Evolutionary conservation across 1,140 invertebrate species (phyloP), one percentile per base, ranked within the genome.

Genomic region (Luehdorfia chinensis): DNA sequence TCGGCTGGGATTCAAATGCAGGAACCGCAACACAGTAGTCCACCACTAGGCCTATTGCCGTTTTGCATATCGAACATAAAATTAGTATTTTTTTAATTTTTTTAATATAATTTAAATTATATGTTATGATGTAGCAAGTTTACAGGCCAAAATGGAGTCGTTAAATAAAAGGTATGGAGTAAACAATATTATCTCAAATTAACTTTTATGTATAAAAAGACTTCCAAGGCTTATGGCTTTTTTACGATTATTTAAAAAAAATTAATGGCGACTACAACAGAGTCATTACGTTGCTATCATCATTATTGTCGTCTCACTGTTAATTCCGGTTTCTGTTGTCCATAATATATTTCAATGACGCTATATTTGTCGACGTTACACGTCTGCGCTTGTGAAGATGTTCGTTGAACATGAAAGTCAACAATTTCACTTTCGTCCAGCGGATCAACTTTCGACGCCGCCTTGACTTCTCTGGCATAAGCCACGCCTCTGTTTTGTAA

Each of bases 391-490:
- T 30, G 43, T 47, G 51, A 60, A 65, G 56, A 64, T 66, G 60
- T 57, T 63, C 57, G 48, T 31, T 27, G 25, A 60, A 55, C 47
- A 48, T 33, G 55, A 66, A 50, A 62, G 56, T 63, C 34, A 61
- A 57, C 53, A 67, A 50, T 77, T 77, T 79, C 70, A 83, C 75
- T 83, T 79, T 79, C 70, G 50, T 71, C 68, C 44, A 41, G 58
- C 55, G 61, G 14, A 51, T 66, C 60, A 67, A 77, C 66, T 75
- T 72, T 74, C 71, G 52, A 70, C 50, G 23, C 49, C n/a, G n/a
- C n/a, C n/a, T n/a, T n/a, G n/a, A n/a, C n/a, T n/a, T n/a, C n/a
- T n/a, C 61, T 54, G 49, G 57, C 39, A 31, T 50, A 23, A 39
- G 47, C 55, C 59, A 66, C 58, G 52, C 58, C 53, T 62, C 32